Evolutionary conservation across 2,113 vertebrate species (phyloP), one percentile per base, ranked within the genome.

Genomic region (Eubucco bourcierii): DNA sequence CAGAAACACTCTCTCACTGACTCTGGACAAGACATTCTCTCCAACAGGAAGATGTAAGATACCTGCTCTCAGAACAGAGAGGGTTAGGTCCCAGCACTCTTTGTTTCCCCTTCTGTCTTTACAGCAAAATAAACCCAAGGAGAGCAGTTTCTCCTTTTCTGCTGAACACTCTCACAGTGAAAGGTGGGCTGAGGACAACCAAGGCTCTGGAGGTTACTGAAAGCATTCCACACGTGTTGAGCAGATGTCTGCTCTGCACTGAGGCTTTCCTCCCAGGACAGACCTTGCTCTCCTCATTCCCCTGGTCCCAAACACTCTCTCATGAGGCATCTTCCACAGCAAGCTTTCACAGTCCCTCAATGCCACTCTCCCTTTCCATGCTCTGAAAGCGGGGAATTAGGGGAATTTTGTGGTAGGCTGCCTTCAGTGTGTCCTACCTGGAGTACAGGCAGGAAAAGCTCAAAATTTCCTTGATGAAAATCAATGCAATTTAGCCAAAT

Each of bases 211-310:
- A 66, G 44, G 25, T 70, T 39, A 25, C 23, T 2, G 0, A n/a
- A 82, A 28, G 21, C 25, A 47, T 64, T 53, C 72, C 1, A 4
- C 55, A 72, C 2, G 0, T 64, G 72, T 11, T 23, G 39, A 77
- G 65, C 84, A 52, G 64, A 58, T 39, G 70, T 33, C 53, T 75
- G 58, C 6, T 44, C 50, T 10, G 47, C 19, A 14, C 25, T 1
- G 15, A 29, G 34, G 56, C 16, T 9, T 72, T 44, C 60, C 70
- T 61, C 75, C 76, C 3, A 0, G 14, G 81, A 31, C 29, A 7
- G 1, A 3, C 17, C 14, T 9, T 3, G n/a, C 60, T 66, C n/a
- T 65, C 59, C 28, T 27, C 5, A 0, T 47, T 31, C 1, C 0
- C 61, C 53, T 17, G 29, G 34, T 83, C 66, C 34, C n/a, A 47